phyloP scores from a whole-genome alignment of 2,888 invertebrate species.

The Leucophenga maculata region DNA sequence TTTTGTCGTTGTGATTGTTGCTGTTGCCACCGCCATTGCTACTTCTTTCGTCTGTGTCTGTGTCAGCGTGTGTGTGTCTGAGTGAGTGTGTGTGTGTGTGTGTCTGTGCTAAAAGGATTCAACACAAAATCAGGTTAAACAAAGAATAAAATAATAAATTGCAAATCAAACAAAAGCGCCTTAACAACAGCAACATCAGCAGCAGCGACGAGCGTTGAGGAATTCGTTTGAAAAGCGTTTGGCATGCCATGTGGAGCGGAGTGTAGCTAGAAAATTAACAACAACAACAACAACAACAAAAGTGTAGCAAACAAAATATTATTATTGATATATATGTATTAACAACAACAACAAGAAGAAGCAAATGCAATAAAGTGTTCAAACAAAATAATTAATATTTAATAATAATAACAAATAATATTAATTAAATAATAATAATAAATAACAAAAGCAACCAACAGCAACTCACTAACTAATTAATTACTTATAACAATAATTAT shows the following conservation, averaged over 20 bases:
- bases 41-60: background rate
- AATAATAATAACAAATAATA: conserved; percentile 3
- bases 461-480: background rate
- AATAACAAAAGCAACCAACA: background rate
- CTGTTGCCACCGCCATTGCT: background rate
- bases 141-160: conserved; percentile 24
- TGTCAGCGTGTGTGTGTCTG: conserved; percentile 28
- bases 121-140: conserved; percentile 21
- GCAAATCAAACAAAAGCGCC: conserved; percentile 13
- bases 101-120: conserved; percentile 18
- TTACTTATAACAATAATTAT: background rate
- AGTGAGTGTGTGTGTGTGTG: conserved; percentile 17
- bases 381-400: background rate
- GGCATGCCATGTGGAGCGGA: no score
- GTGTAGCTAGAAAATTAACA: conserved; percentile 5
- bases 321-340: conserved; percentile 22
- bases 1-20: conserved; percentile 35
- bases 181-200: conserved; percentile 2
- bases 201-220: conserved; percentile 5
- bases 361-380: conserved; percentile 19
- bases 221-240: background rate
- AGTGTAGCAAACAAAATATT: conserved; percentile 32
- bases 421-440: background rate
- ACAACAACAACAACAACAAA: no score
- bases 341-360: conserved; percentile 3